phyloP scores from a whole-genome alignment of 2,888 invertebrate species.

The Clitarchus hookeri region DNA sequence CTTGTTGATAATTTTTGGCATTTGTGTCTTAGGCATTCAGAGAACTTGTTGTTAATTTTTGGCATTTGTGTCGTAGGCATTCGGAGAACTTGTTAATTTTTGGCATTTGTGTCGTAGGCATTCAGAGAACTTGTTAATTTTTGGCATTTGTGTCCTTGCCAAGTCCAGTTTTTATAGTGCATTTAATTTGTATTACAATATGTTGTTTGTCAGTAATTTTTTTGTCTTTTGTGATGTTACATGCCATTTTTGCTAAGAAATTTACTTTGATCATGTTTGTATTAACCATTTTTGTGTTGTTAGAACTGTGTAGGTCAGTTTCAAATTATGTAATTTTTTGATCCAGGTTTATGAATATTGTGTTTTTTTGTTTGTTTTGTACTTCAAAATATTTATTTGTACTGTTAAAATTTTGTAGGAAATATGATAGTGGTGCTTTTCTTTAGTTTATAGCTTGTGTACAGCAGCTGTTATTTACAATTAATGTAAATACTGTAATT shows the following conservation, averaged over 20 bases:
- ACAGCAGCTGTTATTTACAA: too few relatives aligned
- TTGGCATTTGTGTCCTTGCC: neutral
- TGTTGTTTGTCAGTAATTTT: neutral
- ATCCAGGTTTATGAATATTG: neutral
- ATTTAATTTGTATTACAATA: neutral
- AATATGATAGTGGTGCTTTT: too few relatives aligned
- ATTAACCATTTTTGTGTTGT: neutral
- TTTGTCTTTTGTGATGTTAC: neutral
- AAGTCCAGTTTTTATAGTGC: neutral
- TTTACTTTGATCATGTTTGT: neutral
- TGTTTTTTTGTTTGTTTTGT: neutral
- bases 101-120: too few relatives aligned
- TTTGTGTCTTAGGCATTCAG: too few relatives aligned
- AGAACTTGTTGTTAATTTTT: too few relatives aligned
- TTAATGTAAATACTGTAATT: too few relatives aligned
- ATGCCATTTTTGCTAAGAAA: neutral
- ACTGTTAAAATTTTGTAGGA: too few relatives aligned
- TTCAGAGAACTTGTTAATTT: neutral
- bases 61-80: too few relatives aligned
- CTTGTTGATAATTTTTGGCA: too few relatives aligned
- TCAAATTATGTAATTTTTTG: neutral
- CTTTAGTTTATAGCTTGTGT: too few relatives aligned
- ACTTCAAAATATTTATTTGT: neutral
- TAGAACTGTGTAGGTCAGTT: neutral
- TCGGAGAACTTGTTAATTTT: too few relatives aligned